Evolutionary conservation across 2,797 vertebrate genomes (phyloP).

Genomic region (Peromyscus melanophrys): DNA sequence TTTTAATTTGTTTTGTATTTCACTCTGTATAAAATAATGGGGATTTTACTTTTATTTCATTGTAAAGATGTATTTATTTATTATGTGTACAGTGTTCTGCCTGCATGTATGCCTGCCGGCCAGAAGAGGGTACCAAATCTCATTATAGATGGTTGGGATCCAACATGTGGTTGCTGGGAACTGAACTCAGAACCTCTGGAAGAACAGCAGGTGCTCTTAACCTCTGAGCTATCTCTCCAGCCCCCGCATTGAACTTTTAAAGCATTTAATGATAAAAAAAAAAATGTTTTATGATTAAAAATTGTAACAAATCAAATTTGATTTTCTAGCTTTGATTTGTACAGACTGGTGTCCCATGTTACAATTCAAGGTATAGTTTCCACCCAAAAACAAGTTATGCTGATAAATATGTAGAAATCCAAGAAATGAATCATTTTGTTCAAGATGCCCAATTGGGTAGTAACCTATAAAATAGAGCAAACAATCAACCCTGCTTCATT

Average conservation of each 20-base stretch:
- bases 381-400: slow-evolving; percentile 27
- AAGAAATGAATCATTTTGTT: neutral
- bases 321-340: slow-evolving; percentile 62
- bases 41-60: neutral
- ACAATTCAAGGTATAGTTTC: slow-evolving; percentile 3
- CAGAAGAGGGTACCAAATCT: too few relatives aligned
- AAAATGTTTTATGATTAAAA: slow-evolving; percentile 13
- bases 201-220: too few relatives aligned
- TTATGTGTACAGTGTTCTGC: too few relatives aligned
- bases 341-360: neutral
- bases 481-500: neutral
- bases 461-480: neutral
- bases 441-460: neutral
- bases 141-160: too few relatives aligned
- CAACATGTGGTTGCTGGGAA: too few relatives aligned
- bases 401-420: neutral
- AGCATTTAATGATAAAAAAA: slow-evolving; percentile 53
- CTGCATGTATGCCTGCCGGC: too few relatives aligned
- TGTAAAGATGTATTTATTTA: neutral
- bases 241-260: slow-evolving; percentile 21
- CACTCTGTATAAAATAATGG: slow-evolving; percentile 7
- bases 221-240: too few relatives aligned
- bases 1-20: slow-evolving; percentile 49
- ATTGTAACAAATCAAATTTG: slow-evolving; percentile 54
- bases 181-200: too few relatives aligned